Conservation (phyloP, 2,888 invertebrate genomes). For the Chrysopilus asiliformis region DNA sequence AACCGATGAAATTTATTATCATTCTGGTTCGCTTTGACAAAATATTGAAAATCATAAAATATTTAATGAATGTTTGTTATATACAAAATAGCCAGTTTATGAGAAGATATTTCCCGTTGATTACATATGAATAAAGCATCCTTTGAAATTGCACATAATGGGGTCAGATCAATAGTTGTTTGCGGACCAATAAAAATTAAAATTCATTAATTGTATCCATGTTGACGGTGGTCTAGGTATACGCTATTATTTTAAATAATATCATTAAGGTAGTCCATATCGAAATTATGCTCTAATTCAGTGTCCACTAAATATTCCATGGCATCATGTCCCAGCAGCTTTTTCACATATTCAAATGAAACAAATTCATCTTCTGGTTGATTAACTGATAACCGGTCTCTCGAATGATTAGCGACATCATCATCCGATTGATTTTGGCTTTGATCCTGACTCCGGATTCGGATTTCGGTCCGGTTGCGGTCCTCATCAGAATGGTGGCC, state of each 20-base stretch:
- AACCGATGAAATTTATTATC: too few species aligned
- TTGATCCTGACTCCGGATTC: not conserved
- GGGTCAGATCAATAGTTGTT: too few species aligned
- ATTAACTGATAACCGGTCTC: slow-evolving; percentile 9
- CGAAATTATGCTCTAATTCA: slow-evolving; percentile 26
- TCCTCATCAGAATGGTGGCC: slow-evolving; percentile 4
- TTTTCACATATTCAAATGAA: slow-evolving; percentile 36
- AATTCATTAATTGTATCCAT: too few species aligned
- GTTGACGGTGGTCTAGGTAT: too few species aligned
- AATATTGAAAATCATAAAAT: too few species aligned
- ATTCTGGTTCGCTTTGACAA: too few species aligned
- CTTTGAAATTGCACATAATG: too few species aligned
- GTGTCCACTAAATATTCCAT: slow-evolving; percentile 16
- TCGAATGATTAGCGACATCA: slow-evolving; percentile 8
- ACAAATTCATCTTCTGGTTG: slow-evolving; percentile 26
- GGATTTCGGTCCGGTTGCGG: not conserved
- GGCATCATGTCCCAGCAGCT: slow-evolving; percentile 26
- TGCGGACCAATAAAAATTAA: too few species aligned
- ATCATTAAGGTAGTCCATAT: slow-evolving; percentile 31
- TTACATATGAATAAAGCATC: too few species aligned
- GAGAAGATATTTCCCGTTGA: too few species aligned
- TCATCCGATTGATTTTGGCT: slow-evolving; percentile 2
- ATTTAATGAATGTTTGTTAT: too few species aligned
- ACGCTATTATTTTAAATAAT: slow-evolving; percentile 23
- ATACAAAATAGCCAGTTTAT: too few species aligned